Evolutionary conservation across 2,888 invertebrate species (phyloP), one percentile per base, ranked within the genome.

Genomic region (Eueremaeus valkanovi): DNA sequence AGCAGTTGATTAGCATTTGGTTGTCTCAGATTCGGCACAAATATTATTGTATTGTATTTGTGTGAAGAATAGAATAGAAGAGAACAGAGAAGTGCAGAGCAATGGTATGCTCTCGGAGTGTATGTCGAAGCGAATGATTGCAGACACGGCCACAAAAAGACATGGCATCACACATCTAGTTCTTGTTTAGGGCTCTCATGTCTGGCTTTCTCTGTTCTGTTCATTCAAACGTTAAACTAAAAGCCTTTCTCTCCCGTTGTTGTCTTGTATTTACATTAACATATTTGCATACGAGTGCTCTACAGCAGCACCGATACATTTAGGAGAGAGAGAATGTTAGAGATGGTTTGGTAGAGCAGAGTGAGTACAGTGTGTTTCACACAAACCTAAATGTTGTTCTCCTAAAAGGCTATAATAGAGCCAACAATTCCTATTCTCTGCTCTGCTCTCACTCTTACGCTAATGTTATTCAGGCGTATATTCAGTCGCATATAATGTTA

Each of bases 181-280:
- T 18, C 61, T 33, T 31, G 33, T 33, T 13, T 33, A 31, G 63
- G 24, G 55, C 27, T n/a, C 55, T 55, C 27, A 55, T 55, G 55
- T 36, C 31, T 63, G 31, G 21, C 33, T n/a, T n/a, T n/a, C n/a
- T n/a, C n/a, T 42, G 24, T 68, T 6, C 13, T 68, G 68, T 68
- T 68, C 68, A 68, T 5, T n/a, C 36, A 42, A n/a, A 68, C 68
- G 68, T 68, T 68, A 68, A 68, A 68, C 68, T 68, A 68, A 68
- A 68, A 42, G 68, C 40, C 68, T 68, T 68, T 63, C 63, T 63
- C 63, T 42, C 8, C 33, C 33, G 11, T 29, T 58, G 3, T 55
- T 24, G 55, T n/a, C 36, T 58, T 58, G 33, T 33, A 63, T 42
- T 40, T 68, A 42, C 40, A 68, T 68, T 63, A 63, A 13, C 63